A percentile compares a stretch with the other conserved stretches of the same genome.
phyloP scores from a whole-genome alignment of 2,113 vertebrate species.

The Trichomycterus rosablanca region DNA sequence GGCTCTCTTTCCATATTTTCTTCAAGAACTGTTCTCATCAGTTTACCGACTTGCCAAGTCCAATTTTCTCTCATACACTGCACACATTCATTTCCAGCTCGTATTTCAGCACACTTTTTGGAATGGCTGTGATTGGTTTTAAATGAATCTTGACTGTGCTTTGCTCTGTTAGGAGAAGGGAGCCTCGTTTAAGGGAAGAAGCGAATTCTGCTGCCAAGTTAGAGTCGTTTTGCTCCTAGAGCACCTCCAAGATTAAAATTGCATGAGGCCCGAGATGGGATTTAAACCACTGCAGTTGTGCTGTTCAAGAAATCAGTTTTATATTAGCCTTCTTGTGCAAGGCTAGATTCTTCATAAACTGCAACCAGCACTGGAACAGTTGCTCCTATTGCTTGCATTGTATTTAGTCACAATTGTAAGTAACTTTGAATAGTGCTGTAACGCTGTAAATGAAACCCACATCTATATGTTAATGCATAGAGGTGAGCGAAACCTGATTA shows the following conservation, averaged over 20 bases:
- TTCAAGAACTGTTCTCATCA: constrained; percentile 6
- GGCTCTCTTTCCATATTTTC: neutral
- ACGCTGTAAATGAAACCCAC: no score
- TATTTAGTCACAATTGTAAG: no score
- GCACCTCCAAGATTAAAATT: constrained; percentile 31
- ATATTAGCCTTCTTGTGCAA: neutral
- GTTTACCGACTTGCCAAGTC: constrained; percentile 22
- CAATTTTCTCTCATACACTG: constrained; percentile 18
- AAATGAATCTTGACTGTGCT: constrained; percentile 24
- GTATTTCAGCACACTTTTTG: constrained; percentile 25
- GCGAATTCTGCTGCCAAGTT: neutral
- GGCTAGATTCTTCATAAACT: no score
- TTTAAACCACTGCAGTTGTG: constrained; percentile 5
- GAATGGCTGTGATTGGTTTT: constrained; percentile 35
- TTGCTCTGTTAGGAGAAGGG: constrained; percentile 6
- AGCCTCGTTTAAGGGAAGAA: constrained; percentile 2
- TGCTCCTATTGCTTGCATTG: no score
- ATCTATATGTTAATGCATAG: no score
- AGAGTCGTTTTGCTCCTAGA: neutral
- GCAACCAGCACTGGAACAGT: no score
- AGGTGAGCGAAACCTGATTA: no score
- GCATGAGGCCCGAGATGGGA: constrained; percentile 32
- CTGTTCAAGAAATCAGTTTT: constrained; percentile 11
- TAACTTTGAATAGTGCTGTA: no score
- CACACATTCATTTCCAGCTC: neutral